These are phyloP conservation scores for Xanthorhoe designata DNA, from an alignment of 2,888 invertebrate species.

Conservation along the genomic window DNA sequence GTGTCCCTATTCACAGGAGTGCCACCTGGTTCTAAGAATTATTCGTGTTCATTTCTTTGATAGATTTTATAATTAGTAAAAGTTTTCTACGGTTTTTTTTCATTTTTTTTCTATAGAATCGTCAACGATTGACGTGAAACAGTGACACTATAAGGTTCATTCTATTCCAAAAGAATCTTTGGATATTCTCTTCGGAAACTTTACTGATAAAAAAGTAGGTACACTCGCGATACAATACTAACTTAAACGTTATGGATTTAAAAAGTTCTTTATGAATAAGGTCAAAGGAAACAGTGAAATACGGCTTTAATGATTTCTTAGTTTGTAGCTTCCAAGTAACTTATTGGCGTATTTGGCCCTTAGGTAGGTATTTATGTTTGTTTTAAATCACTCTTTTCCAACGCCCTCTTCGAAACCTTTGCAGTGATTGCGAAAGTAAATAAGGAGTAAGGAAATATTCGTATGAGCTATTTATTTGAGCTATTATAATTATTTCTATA, in stretches of 20 bases:
- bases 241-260: neutral
- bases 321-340: constrained; percentile 35
- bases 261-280: constrained; percentile 11
- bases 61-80: neutral
- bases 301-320: constrained; percentile 42
- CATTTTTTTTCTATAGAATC: neutral
- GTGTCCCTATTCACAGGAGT: constrained; percentile 8
- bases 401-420: constrained; percentile 5
- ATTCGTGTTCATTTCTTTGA: constrained; percentile 1
- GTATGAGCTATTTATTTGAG: too few relatives aligned
- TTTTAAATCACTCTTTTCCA: constrained; percentile 41
- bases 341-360: constrained; percentile 33
- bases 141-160: too few relatives aligned
- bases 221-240: too few relatives aligned
- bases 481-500: too few relatives aligned
- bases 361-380: constrained; percentile 43
- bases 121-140: too few relatives aligned
- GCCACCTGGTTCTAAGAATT: constrained; percentile 5
- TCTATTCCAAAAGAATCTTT: too few relatives aligned
- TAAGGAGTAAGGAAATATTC: neutral
- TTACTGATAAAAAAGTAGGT: too few relatives aligned
- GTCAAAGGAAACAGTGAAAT: constrained; percentile 29
- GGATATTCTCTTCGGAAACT: too few relatives aligned
- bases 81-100: neutral
- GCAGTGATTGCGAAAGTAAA: constrained; percentile 8